phyloP scores from a whole-genome alignment of 2,113 vertebrate genomes.

The Raja brachyura region DNA sequence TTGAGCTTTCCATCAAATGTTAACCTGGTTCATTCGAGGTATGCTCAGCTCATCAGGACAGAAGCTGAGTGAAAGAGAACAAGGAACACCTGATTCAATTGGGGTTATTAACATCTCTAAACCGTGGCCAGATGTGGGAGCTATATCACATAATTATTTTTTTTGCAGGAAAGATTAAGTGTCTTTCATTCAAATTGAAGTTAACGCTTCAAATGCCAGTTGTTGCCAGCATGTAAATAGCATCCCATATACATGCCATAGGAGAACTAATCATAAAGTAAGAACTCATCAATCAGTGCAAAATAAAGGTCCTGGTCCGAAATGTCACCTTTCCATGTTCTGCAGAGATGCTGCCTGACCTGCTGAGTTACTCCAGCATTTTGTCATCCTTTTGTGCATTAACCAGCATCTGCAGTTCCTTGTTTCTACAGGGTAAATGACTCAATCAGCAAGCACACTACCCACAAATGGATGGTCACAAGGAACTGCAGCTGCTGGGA shows the following conservation, averaged over 20 bases:
- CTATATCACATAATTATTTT: not conserved
- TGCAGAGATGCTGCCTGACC: no score
- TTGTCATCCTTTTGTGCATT: no score
- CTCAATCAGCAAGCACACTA: not conserved
- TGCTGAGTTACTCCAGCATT: no score
- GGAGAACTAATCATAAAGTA: not conserved
- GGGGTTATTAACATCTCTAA: not conserved
- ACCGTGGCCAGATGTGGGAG: no score
- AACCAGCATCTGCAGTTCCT: no score
- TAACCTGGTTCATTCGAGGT: conserved; percentile 17
- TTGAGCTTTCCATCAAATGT: not conserved
- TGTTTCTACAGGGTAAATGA: not conserved
- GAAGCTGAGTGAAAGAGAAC: not conserved
- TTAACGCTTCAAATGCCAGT: not conserved
- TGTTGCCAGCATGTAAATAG: not conserved
- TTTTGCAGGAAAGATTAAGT: not conserved
- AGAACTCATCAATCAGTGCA: not conserved
- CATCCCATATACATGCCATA: not conserved
- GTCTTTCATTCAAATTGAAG: not conserved
- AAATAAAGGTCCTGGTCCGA: no score
- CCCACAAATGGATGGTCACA: no score
- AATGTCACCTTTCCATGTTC: no score
- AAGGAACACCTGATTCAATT: not conserved
- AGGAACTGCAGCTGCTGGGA: no score
- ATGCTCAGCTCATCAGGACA: not conserved